Evolutionary conservation across 2,888 invertebrate species (phyloP).

Genomic region (Lissocephala sabroskyi): DNA sequence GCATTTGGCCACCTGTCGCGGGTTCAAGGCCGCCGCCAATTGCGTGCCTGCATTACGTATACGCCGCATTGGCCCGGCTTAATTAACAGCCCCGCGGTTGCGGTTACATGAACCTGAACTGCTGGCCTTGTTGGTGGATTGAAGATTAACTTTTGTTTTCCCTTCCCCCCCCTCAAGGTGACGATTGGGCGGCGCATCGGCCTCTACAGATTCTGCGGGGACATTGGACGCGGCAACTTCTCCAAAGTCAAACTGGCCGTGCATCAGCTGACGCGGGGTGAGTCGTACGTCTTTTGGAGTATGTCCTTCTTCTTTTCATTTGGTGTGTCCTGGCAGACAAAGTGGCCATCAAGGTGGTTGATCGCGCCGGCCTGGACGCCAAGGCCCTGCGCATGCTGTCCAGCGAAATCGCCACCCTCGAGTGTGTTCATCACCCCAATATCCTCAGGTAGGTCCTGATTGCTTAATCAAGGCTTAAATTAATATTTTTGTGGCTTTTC

Average conservation of each 20-base stretch:
- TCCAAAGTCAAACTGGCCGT: constrained; percentile 84
- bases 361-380: constrained; percentile 80
- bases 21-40: too few relatives aligned
- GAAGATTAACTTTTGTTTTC: too few relatives aligned
- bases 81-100: constrained; percentile 39
- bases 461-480: background rate
- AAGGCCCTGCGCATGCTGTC: constrained; percentile 80
- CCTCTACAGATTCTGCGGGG: constrained; percentile 82
- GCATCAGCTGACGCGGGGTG: constrained; percentile 82
- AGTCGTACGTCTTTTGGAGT: constrained; percentile 10
- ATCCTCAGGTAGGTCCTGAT: constrained; percentile 75
- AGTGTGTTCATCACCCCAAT: constrained; percentile 81
- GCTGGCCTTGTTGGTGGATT: too few relatives aligned
- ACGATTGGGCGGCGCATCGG: constrained; percentile 83
- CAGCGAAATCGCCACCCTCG: constrained; percentile 81
- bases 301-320: too few relatives aligned
- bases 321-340: too few relatives aligned
- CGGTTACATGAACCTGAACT: too few relatives aligned
- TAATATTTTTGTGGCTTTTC: background rate
- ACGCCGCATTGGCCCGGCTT: constrained; percentile 36
- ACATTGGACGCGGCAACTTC: constrained; percentile 85
- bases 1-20: too few relatives aligned
- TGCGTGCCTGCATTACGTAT: constrained; percentile 45
- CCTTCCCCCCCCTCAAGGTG: too few relatives aligned
- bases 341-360: constrained; percentile 83